A percentile compares a stretch with the other conserved stretches of the same genome.
These are phyloP conservation scores for Pomatorhinus ruficollis DNA, from an alignment of 2,113 vertebrate species.

Conservation along the genomic window DNA sequence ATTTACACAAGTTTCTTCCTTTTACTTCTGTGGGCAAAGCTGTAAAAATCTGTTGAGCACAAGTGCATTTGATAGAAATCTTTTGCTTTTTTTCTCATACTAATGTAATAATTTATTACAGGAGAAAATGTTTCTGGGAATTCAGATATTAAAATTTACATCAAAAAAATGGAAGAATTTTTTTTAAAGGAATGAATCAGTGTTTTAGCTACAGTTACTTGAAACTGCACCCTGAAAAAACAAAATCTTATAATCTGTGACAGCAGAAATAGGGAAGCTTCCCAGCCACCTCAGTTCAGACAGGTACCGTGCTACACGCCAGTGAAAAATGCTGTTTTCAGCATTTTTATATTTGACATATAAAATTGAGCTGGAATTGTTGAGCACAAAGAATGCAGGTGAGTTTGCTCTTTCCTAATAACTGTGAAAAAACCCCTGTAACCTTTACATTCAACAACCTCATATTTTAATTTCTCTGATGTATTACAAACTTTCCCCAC, in stretches of 20 bases:
- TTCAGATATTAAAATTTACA: not conserved
- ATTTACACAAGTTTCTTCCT: not conserved
- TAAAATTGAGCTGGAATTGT: not conserved
- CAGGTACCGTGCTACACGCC: not conserved
- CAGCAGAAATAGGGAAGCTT: not conserved
- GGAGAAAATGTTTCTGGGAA: not conserved
- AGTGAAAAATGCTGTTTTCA: not conserved
- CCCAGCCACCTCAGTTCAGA: not conserved
- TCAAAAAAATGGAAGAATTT: not conserved
- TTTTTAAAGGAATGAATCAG: not conserved
- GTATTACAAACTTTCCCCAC: not conserved
- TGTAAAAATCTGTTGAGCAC: not conserved
- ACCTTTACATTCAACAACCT: not conserved
- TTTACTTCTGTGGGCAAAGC: not conserved
- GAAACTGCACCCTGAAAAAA: not conserved
- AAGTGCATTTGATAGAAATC: not conserved
- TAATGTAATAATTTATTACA: not conserved
- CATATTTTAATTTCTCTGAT: not conserved
- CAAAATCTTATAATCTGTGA: not conserved
- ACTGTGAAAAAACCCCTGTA: not conserved
- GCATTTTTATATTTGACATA: not conserved
- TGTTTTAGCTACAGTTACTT: not conserved
- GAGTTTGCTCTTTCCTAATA: conserved; percentile 7
- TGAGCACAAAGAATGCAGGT: not conserved
- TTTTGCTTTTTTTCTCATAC: not conserved